A percentile compares a stretch with the other conserved stretches of the same genome.
Conservation (phyloP, 2,888 invertebrate species). For the Eilema griseolum region DNA sequence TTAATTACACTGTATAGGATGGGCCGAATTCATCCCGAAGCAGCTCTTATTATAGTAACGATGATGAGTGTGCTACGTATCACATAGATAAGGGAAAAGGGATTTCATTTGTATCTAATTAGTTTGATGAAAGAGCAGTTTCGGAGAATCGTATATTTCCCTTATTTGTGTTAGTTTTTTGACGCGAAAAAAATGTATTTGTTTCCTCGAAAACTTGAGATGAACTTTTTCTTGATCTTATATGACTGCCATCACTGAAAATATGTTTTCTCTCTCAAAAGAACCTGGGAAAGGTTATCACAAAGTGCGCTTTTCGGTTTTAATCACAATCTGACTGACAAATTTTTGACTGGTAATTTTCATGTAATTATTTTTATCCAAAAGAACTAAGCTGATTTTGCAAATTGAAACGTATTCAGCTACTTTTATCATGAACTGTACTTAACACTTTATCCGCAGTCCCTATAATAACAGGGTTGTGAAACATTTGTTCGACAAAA, state of each 20-base stretch:
- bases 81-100: constrained; percentile 40
- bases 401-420: background rate
- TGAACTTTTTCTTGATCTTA: background rate
- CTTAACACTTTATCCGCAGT: background rate
- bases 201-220: background rate
- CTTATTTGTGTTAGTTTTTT: constrained; percentile 24
- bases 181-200: background rate
- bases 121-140: constrained; percentile 54
- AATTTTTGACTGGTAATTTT: too few species aligned
- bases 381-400: too few species aligned
- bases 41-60: constrained; percentile 33
- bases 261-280: background rate
- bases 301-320: background rate
- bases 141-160: constrained; percentile 25
- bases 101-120: constrained; percentile 54
- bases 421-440: background rate
- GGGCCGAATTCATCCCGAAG: constrained; percentile 36
- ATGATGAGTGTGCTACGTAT: constrained; percentile 50
- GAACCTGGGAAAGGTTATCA: background rate
- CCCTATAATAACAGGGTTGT: constrained; percentile 2
- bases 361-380: too few species aligned
- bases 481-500: constrained; percentile 11
- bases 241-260: background rate
- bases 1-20: constrained; percentile 51
- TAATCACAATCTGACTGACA: background rate